A percentile compares a stretch with the other conserved stretches of the same genome.
Evolutionary conservation across 2,113 vertebrate species (phyloP).

Genomic region (Thermophis baileyi): DNA sequence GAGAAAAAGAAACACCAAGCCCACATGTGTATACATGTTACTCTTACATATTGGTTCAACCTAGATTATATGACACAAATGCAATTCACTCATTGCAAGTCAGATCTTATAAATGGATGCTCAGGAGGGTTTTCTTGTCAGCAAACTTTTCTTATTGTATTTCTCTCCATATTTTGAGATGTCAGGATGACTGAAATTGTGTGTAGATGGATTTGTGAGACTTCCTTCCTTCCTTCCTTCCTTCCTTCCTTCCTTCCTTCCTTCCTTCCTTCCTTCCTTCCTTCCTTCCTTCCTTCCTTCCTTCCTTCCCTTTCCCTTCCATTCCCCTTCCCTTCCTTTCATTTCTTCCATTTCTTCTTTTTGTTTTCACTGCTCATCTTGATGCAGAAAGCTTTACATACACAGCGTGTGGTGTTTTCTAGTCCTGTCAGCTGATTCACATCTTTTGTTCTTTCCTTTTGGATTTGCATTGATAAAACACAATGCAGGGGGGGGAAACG

Average conservation of each 20-base stretch:
- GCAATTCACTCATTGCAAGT: background rate
- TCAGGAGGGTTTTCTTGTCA: background rate
- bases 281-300: background rate
- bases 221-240: background rate
- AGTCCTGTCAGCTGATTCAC: background rate
- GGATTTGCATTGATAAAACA: background rate
- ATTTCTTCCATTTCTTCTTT: background rate
- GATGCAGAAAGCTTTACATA: background rate
- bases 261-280: no score
- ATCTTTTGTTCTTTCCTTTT: background rate
- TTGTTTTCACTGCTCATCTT: background rate
- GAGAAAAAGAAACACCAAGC: background rate
- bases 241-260: background rate
- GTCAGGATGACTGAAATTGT: background rate
- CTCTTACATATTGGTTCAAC: background rate
- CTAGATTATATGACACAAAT: accelerated
- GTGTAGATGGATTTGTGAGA: background rate
- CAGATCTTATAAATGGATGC: background rate
- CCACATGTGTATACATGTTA: accelerated
- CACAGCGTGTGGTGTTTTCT: background rate
- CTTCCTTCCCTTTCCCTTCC: no score
- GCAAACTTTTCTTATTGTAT: background rate
- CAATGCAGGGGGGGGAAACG: accelerated
- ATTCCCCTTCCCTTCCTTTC: background rate
- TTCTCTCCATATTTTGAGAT: background rate